These are phyloP conservation scores for Azorinus chamasolen DNA, from an alignment of 2,888 invertebrate species.

Conservation along the genomic window DNA sequence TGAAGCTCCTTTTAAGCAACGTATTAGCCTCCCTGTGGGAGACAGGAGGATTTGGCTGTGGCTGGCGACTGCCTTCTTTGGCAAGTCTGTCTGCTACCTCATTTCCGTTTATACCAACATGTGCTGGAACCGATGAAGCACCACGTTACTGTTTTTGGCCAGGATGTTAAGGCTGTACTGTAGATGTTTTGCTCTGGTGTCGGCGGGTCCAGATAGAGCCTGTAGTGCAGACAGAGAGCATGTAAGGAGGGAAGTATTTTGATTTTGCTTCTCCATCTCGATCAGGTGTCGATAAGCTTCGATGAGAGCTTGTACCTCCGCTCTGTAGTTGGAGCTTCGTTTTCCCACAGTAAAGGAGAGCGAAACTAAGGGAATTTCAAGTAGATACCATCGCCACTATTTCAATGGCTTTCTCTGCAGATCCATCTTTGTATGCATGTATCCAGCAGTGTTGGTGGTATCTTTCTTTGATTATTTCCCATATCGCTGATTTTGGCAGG, in stretches of 20 bases:
- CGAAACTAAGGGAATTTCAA: not conserved
- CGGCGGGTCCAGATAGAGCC: no score
- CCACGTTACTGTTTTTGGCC: no score
- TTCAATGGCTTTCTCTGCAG: no score
- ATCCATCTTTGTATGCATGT: no score
- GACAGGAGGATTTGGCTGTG: not conserved
- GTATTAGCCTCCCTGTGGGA: not conserved
- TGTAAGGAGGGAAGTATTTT: not conserved
- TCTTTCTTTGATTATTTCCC: not conserved
- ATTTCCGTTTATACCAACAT: not conserved
- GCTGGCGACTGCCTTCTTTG: not conserved
- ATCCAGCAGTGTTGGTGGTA: no score
- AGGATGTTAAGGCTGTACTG: no score
- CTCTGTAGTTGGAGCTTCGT: not conserved
- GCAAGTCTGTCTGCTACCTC: not conserved
- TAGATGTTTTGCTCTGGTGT: no score
- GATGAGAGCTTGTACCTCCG: conserved; percentile 2
- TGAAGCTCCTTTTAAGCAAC: not conserved
- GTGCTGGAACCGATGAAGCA: no score
- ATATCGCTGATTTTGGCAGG: not conserved
- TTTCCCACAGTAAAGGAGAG: not conserved
- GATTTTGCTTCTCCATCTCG: not conserved
- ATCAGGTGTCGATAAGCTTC: not conserved
- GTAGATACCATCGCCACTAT: not conserved
- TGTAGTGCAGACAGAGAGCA: no score